A percentile compares a stretch with the other conserved stretches of the same genome.
Evolutionary conservation across 2,888 invertebrate genomes (phyloP).

Genomic region (Acheta domesticus): DNA sequence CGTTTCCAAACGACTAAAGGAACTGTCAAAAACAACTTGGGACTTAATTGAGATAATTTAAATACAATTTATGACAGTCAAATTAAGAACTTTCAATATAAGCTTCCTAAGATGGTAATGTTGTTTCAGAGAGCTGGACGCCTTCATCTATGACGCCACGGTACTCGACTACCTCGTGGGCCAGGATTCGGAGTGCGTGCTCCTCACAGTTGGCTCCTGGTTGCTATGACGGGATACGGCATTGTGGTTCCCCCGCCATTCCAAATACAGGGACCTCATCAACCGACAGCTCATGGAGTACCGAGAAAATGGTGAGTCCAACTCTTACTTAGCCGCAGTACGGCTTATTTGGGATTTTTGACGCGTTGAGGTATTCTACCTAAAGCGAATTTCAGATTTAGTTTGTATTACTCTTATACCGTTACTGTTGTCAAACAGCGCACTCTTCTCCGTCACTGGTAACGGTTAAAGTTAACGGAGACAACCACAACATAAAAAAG

Average conservation of each 20-base stretch:
- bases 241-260: conserved; percentile 56
- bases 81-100: too few species aligned
- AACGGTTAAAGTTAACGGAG: too few species aligned
- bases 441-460: too few species aligned
- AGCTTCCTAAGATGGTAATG: too few species aligned
- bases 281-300: conserved; percentile 48
- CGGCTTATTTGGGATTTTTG: neutral
- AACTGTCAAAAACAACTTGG: too few species aligned
- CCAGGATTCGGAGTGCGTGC: conserved; percentile 51
- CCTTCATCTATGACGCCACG: conserved; percentile 61
- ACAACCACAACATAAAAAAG: too few species aligned
- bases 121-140: conserved; percentile 53
- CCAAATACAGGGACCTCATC: conserved; percentile 46
- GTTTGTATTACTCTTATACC: too few species aligned
- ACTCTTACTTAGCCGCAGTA: too few species aligned
- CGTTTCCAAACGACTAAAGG: too few species aligned
- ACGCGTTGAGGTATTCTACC: neutral
- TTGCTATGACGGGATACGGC: conserved; percentile 60
- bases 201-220: conserved; percentile 59
- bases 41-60: too few species aligned
- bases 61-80: too few species aligned
- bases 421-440: too few species aligned
- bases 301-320: conserved; percentile 46
- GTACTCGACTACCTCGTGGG: conserved; percentile 58
- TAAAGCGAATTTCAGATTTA: neutral